A percentile compares a stretch with the other conserved stretches of the same genome.
Conservation (phyloP, 1,140 invertebrate species). For the Paraescarpia echinospica region DNA sequence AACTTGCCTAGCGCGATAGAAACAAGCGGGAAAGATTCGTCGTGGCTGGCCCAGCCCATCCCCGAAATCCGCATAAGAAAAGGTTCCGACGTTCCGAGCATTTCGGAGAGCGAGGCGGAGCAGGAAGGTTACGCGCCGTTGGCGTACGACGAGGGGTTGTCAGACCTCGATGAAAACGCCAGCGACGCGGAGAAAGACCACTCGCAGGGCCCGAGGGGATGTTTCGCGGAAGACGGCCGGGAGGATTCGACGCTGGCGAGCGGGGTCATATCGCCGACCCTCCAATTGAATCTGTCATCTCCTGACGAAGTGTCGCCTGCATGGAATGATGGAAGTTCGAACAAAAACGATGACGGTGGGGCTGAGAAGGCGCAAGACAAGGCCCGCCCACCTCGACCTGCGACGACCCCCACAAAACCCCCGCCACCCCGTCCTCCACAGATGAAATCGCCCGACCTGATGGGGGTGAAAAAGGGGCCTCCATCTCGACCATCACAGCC, state of each 20-base stretch:
- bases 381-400: not conserved
- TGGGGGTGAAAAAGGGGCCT: not conserved
- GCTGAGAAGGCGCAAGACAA: not conserved
- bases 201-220: too few relatives aligned
- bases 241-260: too few relatives aligned
- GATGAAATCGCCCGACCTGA: not conserved
- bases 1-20: slow-evolving; percentile 17
- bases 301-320: not conserved
- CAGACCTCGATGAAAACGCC: slow-evolving; percentile 60
- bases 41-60: not conserved
- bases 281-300: not conserved
- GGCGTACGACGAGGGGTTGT: slow-evolving; percentile 87
- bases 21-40: not conserved
- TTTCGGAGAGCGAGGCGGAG: slow-evolving; percentile 16
- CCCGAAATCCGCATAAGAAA: slow-evolving; percentile 17
- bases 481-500: not conserved
- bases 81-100: slow-evolving; percentile 17
- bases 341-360: not conserved
- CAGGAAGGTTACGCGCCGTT: slow-evolving; percentile 79
- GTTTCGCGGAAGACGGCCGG: not conserved
- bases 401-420: not conserved
- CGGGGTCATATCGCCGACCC: not conserved
- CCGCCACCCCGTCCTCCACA: not conserved
- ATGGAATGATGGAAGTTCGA: not conserved
- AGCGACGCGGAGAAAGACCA: slow-evolving; percentile 7